phyloP scores from a whole-genome alignment of 2,797 vertebrate genomes.

The Epinephelus malabaricus region DNA sequence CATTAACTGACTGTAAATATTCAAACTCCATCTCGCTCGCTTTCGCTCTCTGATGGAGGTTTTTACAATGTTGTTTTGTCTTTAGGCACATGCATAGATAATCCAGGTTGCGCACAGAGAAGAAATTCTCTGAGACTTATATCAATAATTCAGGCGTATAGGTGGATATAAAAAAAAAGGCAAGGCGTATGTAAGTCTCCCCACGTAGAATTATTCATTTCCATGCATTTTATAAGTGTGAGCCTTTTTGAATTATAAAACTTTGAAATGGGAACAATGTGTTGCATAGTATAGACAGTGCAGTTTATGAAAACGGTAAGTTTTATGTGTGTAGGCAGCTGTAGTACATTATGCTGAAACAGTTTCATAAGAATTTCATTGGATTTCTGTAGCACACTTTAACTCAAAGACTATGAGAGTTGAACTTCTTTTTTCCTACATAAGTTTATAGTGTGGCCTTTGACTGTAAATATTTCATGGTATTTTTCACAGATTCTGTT shows the following conservation, averaged over 20 bases:
- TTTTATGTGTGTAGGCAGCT: conserved; percentile 40
- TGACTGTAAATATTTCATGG: not conserved
- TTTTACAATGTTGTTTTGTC: conserved; percentile 82
- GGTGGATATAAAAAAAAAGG: conserved; percentile 50
- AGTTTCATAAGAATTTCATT: conserved; percentile 45
- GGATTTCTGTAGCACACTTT: conserved; percentile 37
- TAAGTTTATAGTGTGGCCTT: conserved; percentile 18
- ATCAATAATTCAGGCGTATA: conserved; percentile 82
- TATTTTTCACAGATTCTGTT: conserved; percentile 11
- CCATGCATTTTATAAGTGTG: conserved; percentile 62
- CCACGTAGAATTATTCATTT: conserved; percentile 75
- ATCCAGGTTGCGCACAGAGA: conserved; percentile 61
- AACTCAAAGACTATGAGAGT: conserved; percentile 36
- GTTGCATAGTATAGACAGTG: conserved; percentile 35
- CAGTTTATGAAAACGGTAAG: conserved; percentile 43
- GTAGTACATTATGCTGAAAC: conserved; percentile 49
- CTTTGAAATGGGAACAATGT: conserved; percentile 61
- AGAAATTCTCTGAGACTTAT: conserved; percentile 68
- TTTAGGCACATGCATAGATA: conserved; percentile 82
- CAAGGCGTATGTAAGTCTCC: conserved; percentile 49
- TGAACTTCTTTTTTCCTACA: not conserved
- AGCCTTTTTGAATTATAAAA: conserved; percentile 64
- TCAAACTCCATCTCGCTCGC: conserved; percentile 78
- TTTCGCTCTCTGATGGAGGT: conserved; percentile 73
- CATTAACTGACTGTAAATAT: conserved; percentile 87